Evolutionary conservation across 53 echinoderm and acorn worm species (phyloP), one percentile per base, ranked within the genome.

Genomic region (Paracentrotus lividus): DNA sequence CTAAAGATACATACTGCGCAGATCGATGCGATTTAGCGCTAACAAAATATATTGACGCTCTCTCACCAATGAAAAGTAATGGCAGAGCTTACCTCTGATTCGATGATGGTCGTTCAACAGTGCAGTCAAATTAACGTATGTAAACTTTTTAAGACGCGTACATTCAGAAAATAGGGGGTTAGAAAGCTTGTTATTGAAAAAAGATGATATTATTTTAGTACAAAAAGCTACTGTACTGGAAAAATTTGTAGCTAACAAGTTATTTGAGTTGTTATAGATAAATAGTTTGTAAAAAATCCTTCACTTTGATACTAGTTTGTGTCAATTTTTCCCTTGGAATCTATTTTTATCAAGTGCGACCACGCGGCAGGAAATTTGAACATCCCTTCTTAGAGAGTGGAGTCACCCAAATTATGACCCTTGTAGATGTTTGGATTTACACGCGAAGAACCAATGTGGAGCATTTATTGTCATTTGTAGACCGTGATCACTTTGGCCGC

Each of bases 401-500:
- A 92, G 77, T 56, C 58, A 78, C 59, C 92, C 92, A 61, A 86
- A 92, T 78, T 92, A 78, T 78, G 77, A 78, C 77, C 81, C 60
- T 56, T 77, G 77, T 92, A 77, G 55, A 77, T 77, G 77, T 78
- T 78, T 78, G 77, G 57, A 92, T 92, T 92, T 92, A 92, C 92
- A 92, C 92, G 81, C 58, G 90, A 69, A 90, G 91, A 90, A 90
- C 91, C 91, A 90, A 90, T 90, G 91, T 90, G 75, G 49, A 68
- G 69, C 91, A 90, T 90, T 90, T 90, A 90, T 90, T 90, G 91
- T 90, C 91, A 90, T 90, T 90, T 90, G 72, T 29, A 49, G 91
- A 90, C 49, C 52, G 91, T 90, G 91, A 90, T 68, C 75, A 75
- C 91, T 69, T 89, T 72, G 91, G 68, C 72, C 91, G 91, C 75